Evolutionary conservation across 2,113 vertebrate species (phyloP), one percentile per base, ranked within the genome.

Genomic region (Callorhinus ursinus): DNA sequence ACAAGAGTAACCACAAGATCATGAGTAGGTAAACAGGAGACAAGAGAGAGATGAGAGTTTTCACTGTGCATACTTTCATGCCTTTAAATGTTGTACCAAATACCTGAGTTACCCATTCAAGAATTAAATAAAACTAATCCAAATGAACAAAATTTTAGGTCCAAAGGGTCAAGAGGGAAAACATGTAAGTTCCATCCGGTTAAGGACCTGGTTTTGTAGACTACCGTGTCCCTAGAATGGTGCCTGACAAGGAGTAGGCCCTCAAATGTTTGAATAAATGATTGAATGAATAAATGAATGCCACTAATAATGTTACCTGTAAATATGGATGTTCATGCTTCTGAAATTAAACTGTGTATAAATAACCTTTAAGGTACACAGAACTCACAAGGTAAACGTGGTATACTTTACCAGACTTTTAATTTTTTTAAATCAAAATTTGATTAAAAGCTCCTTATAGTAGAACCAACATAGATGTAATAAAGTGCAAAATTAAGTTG

Each of bases 251-350:
- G 24, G 21, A 76, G 33, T 57, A 49, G 53, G 31, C 46, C 65
- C 61, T 92, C n/a, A 63, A 67, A 91, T 86, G 72, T 22, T 69
- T 94, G 55, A 92, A 92, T 88, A 95, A 91, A 80, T 97, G 61
- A 79, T 42, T 79, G n/a, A 90, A 59, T 92, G 36, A 90, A 49
- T 86, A 76, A 81, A 33, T 74, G 12, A 82, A 83, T 96, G 33
- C 28, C 28, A 72, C 51, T 87, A 33, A 33, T 61, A 92, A 42
- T 87, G 16, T 95, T 79, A 89, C 31, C 26, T 80, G 51, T 42
- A 96, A 57, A 88, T 69, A 26, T 31, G 28, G 3, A 31, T 91
- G 57, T 82, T n/a, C 18, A 6, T 80, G 87, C 42, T 90, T 72
- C 49, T 86, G 59, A 97, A 82, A 92, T 72, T 97, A 90, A 86